Evolutionary conservation across 2,113 vertebrate species (phyloP), one percentile per base, ranked within the genome.

Genomic region (Galbula dea): DNA sequence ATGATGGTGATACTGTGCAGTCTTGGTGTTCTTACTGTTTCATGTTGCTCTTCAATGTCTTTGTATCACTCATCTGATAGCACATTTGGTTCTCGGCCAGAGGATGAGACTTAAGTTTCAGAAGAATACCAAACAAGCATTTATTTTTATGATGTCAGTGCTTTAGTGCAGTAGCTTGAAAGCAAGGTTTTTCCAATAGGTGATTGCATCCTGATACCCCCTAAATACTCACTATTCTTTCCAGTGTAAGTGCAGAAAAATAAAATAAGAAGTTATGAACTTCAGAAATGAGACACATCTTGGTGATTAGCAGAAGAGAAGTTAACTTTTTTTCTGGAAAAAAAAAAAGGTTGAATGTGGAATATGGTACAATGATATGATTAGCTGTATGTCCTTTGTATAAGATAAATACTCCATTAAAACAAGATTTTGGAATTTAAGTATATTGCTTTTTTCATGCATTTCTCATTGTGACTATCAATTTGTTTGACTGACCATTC

Each of bases 41-140:
- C 15, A 0, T 73, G 74, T 69, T 92, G 54, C 69, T 96, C 32
- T 46, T 94, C 83, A 58, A 45, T 73, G 77, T 88, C 78, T 75
- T 73, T 41, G 1, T 96, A 95, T 95, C 88, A 63, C 62, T 95
- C 92, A 84, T 93, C 83, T 90, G 57, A 88, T 89, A 92, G 95
- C 81, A 96, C 95, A 93, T 78, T 92, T 93, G 92, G 88, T 96
- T 82, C 95, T 84, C 66, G 89, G 88, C 94, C 88, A 94, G 77
- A 95, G 90, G 88, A 58, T 83, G 75, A 66, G 84, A 84, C 86
- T 93, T 84, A 36, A 76, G 74, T 62, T 89, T 84, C 90, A 89
- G 83, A 89, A n/a, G 52, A 92, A 92, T 92, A 96, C 95, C 86
- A 92, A 96, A 96, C 89, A 96, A 94, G 49, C 69, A 58, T 93